Percentiles rank a stretch among this genome's conserved stretches.
Evolutionary conservation across 2,888 invertebrate species (phyloP).

Genomic region (Sceliomorpha sp.): DNA sequence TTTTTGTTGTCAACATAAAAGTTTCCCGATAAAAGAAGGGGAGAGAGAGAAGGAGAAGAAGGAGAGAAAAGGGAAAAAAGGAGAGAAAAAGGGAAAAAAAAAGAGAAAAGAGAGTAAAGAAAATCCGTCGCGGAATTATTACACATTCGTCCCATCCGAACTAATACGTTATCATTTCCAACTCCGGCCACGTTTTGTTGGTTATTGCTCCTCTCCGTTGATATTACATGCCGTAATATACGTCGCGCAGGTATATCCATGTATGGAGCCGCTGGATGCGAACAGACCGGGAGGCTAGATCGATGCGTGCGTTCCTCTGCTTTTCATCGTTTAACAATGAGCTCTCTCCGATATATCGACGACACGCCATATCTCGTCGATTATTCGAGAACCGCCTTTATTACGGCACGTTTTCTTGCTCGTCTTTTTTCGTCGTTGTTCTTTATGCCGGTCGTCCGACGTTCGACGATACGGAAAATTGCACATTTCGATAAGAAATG

Average conservation of each 20-base stretch:
- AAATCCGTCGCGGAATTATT: slow-evolving; percentile 34
- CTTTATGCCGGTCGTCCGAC: too few relatives aligned
- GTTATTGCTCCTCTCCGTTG: slow-evolving; percentile 52
- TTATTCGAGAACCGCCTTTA: slow-evolving; percentile 47
- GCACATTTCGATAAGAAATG: too few relatives aligned
- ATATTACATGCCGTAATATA: slow-evolving; percentile 58
- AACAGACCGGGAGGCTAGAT: slow-evolving; percentile 49
- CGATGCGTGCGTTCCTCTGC: slow-evolving; percentile 49
- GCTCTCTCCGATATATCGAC: slow-evolving; percentile 49
- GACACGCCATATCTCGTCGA: slow-evolving; percentile 49
- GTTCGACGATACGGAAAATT: too few relatives aligned
- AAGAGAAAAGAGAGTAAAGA: too few relatives aligned
- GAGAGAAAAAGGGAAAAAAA: too few relatives aligned
- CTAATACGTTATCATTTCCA: slow-evolving; percentile 31
- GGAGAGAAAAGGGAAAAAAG: too few relatives aligned
- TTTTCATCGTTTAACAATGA: slow-evolving; percentile 58
- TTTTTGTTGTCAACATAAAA: too few relatives aligned
- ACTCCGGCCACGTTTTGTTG: slow-evolving; percentile 41
- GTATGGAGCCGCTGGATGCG: slow-evolving; percentile 53
- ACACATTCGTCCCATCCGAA: slow-evolving; percentile 28
- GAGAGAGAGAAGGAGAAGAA: too few relatives aligned
- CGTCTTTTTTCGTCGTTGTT: too few relatives aligned
- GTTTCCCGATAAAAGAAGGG: too few relatives aligned
- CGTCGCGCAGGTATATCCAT: slow-evolving; percentile 49
- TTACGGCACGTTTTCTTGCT: slow-evolving; percentile 32